These are phyloP conservation scores for Halcyon badia DNA, from an alignment of 2,797 vertebrate genomes.

Conservation along the genomic window DNA sequence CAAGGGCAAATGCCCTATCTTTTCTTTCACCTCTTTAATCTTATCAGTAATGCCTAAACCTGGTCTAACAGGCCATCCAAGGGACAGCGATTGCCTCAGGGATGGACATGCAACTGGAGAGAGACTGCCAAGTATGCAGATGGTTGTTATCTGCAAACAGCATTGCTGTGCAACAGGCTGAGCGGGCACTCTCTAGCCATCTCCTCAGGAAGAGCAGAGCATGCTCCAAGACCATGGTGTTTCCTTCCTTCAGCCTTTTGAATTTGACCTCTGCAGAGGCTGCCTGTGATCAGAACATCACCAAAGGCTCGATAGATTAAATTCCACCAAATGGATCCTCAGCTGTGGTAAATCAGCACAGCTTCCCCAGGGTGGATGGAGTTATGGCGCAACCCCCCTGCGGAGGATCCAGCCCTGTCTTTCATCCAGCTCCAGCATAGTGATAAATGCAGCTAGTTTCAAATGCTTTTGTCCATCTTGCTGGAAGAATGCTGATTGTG, in stretches of 20 bases:
- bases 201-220: not conserved
- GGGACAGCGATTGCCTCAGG: slow-evolving; percentile 50
- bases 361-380: not conserved
- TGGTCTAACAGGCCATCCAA: slow-evolving; percentile 65
- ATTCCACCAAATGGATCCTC: not conserved
- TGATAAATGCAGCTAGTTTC: slow-evolving; percentile 33
- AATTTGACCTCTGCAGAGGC: not conserved
- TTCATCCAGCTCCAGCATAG: not conserved
- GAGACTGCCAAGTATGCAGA: slow-evolving; percentile 61
- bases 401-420: not conserved
- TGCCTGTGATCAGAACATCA: slow-evolving; percentile 36
- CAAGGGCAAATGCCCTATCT: slow-evolving; percentile 17
- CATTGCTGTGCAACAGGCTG: slow-evolving; percentile 45
- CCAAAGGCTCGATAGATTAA: not conserved
- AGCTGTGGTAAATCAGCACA: not conserved
- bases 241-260: not conserved
- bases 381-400: not conserved
- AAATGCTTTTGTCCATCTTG: slow-evolving; percentile 35
- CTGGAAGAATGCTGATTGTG: slow-evolving; percentile 65
- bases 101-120: slow-evolving; percentile 27
- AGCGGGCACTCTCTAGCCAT: not conserved
- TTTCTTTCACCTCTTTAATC: slow-evolving; percentile 67
- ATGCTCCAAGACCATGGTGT: not conserved
- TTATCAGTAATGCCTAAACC: slow-evolving; percentile 53
- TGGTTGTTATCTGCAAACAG: slow-evolving; percentile 61